A percentile compares a stretch with the other conserved stretches of the same genome.
These are phyloP conservation scores for Oxycera nigricornis DNA, from an alignment of 2,888 invertebrate genomes.

Conservation along the genomic window DNA sequence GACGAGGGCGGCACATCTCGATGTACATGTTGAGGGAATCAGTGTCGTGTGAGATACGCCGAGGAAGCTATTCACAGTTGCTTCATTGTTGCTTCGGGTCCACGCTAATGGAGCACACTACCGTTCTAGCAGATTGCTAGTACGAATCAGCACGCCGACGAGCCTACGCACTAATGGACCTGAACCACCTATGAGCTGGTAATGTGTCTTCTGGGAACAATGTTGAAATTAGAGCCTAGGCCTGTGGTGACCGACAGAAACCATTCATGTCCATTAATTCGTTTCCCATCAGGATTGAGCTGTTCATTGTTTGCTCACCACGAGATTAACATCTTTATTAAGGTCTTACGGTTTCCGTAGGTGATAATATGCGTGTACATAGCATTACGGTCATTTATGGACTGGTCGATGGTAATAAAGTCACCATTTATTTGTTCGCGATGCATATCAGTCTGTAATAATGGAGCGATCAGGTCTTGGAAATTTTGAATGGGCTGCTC, in stretches of 20 bases:
- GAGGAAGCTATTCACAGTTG: background rate
- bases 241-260: conserved; percentile 3
- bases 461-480: background rate
- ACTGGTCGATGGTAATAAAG: conserved; percentile 20
- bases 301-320: conserved; percentile 26
- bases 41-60: background rate
- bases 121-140: too few relatives aligned
- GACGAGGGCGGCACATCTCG: background rate
- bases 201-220: conserved; percentile 33
- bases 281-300: conserved; percentile 35
- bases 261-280: conserved; percentile 16
- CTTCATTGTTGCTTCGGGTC: background rate
- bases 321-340: conserved; percentile 38
- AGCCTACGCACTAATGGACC: conserved; percentile 10
- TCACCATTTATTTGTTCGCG: conserved; percentile 29
- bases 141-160: too few relatives aligned
- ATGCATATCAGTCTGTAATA: conserved; percentile 17
- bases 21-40: background rate
- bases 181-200: background rate
- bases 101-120: background rate
- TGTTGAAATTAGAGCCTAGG: conserved; percentile 31
- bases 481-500: background rate
- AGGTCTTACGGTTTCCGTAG: conserved; percentile 22
- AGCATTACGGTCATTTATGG: conserved; percentile 29
- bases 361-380: conserved; percentile 10